A percentile compares a stretch with the other conserved stretches of the same genome.
Conservation (phyloP, 2,113 vertebrate species). For the Hydrochoerus hydrochaeris region DNA sequence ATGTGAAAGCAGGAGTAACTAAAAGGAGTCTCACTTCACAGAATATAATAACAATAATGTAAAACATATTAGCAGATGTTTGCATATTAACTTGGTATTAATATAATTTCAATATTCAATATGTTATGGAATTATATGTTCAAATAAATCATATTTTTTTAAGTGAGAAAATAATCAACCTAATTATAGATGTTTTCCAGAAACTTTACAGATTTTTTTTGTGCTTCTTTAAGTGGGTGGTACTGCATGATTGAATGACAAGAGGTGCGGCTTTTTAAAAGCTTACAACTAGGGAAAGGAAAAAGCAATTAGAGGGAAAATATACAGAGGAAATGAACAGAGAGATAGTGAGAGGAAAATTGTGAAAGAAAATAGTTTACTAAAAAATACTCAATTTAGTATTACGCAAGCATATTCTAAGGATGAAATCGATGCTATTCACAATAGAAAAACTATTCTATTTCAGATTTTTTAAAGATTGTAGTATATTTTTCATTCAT, state of each 20-base stretch:
- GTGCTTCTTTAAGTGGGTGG: neutral
- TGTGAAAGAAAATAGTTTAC: conserved; percentile 18
- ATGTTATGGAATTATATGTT: neutral
- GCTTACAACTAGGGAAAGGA: neutral
- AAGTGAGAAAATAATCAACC: neutral
- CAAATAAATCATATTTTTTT: neutral
- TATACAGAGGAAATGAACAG: neutral
- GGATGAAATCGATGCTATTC: neutral
- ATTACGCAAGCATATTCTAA: neutral
- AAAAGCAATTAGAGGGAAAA: too few relatives aligned
- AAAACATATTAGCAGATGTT: neutral
- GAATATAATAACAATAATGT: neutral
- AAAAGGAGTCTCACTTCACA: neutral
- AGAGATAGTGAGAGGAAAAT: neutral
- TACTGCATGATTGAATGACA: neutral
- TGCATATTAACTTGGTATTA: neutral
- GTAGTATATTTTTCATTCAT: neutral
- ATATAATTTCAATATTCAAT: neutral
- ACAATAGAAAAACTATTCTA: neutral
- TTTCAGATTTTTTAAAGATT: neutral
- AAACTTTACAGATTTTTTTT: neutral
- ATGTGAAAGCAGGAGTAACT: neutral
- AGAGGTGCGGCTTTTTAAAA: neutral
- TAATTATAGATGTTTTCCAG: neutral
- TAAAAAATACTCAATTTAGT: neutral